Evolutionary conservation across 2,113 vertebrate genomes (phyloP).

Genomic region (Cygnus atratus): DNA sequence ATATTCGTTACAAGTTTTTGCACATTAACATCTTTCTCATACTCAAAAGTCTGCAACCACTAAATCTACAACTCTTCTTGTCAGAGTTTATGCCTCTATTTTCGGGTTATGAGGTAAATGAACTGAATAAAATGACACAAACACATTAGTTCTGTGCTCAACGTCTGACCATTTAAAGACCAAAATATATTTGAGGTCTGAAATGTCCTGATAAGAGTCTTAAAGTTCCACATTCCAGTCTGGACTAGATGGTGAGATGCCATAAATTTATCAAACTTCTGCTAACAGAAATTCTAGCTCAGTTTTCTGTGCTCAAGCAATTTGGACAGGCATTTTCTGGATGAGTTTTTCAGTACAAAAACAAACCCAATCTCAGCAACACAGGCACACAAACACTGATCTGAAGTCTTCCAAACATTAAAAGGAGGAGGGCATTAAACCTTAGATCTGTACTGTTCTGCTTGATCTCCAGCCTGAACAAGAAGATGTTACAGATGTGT

Average conservation of each 20-base stretch:
- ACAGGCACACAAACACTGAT: background rate
- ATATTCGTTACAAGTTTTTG: constrained; percentile 13
- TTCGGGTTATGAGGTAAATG: background rate
- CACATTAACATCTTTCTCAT: constrained; percentile 12
- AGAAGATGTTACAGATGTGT: background rate
- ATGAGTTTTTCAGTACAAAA: background rate
- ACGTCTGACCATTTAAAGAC: background rate
- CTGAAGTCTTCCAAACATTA: background rate
- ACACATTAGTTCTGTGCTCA: background rate
- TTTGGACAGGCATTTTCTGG: background rate
- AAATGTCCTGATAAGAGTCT: background rate
- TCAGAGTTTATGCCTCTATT: background rate
- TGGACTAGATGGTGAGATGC: background rate
- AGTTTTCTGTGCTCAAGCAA: background rate
- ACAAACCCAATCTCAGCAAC: background rate
- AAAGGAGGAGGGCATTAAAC: background rate
- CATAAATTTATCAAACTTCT: background rate
- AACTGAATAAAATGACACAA: background rate
- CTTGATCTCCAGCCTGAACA: background rate
- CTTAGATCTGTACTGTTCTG: background rate
- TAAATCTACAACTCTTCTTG: constrained; percentile 1
- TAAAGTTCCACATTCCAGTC: background rate
- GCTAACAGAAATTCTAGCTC: background rate
- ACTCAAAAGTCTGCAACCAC: background rate
- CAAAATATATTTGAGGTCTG: background rate